A percentile compares a stretch with the other conserved stretches of the same genome.
Conservation (phyloP, 2,797 vertebrate genomes). For the Phoeniculus purpureus region DNA sequence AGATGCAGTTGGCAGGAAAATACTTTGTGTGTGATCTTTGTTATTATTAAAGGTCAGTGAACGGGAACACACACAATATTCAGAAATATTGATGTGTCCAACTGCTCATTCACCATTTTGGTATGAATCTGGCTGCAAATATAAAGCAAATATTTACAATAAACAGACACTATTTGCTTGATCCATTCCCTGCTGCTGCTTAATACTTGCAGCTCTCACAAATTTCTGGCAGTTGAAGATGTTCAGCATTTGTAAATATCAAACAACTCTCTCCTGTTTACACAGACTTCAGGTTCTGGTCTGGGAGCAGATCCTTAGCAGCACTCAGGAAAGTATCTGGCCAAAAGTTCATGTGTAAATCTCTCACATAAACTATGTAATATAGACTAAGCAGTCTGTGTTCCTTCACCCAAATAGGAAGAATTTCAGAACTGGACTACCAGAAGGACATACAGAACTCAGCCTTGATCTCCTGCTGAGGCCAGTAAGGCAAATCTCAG, state of each 20-base stretch:
- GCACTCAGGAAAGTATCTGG: background rate
- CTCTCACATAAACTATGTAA: background rate
- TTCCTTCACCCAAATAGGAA: background rate
- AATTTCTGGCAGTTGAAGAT: background rate
- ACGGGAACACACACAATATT: background rate
- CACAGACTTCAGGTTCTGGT: background rate
- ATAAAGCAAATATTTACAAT: background rate
- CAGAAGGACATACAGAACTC: background rate
- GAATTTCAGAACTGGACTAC: background rate
- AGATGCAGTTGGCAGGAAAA: background rate
- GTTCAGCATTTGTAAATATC: background rate
- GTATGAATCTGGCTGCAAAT: background rate
- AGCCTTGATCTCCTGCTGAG: background rate
- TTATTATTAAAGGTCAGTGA: background rate
- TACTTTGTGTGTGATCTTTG: background rate
- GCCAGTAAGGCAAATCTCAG: background rate
- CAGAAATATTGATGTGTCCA: background rate
- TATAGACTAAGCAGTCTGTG: background rate
- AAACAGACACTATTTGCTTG: background rate
- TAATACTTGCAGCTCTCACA: background rate
- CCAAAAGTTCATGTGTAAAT: background rate
- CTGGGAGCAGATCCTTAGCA: background rate
- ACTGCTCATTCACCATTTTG: rapidly evolving
- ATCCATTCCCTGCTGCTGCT: background rate
- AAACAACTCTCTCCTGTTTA: background rate